Evolutionary conservation across 1,140 invertebrate genomes (phyloP), one percentile per base, ranked within the genome.

Genomic region (Triops cancriformis): DNA sequence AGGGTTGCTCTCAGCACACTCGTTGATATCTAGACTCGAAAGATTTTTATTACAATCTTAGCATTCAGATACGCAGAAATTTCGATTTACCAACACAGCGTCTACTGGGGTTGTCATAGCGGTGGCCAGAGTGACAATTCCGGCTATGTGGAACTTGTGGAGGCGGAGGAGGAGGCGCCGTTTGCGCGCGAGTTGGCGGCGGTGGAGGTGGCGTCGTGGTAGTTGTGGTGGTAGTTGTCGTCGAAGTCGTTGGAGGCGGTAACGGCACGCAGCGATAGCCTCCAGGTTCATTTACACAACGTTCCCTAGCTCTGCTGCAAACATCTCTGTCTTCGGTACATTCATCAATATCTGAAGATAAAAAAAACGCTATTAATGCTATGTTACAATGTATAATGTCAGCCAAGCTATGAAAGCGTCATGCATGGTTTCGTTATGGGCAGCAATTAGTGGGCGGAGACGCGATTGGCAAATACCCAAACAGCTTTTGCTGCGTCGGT

Each of bases 261-360:
- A 31, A 18, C 9, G 76, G 72, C 6, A 74, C 80, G 78, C 82
- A 84, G 14, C 81, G 81, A 74, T 83, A 84, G 18, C 83, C 83
- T 31, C 82, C 82, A 11, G 73, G 79, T 37, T 83, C 82, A 74
- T 84, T 84, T 11, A 83, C 79, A 74, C 83, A 84, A 9, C 26
- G 79, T 73, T 84, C 82, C 1, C 79, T 31, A 1, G 80, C 81
- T 76, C 80, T 80, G 10, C 81, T 78, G 79, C 88, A 89, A 31
- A 82, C 82, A 81, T 88, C 84, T 41, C 80, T 82, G 37, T 83
- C 83, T 77, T 84, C 81, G 2, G 80, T 82, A 82, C 88, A 89
- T 79, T 89, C 88, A 80, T 89, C 85, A 28, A 88, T 82, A 82
- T 88, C 87, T 87, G 79, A 79, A 74, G 75, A 76, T 10, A 73